Evolutionary conservation across 2,797 vertebrate genomes (phyloP).

Genomic region (Myotis pilosus): DNA sequence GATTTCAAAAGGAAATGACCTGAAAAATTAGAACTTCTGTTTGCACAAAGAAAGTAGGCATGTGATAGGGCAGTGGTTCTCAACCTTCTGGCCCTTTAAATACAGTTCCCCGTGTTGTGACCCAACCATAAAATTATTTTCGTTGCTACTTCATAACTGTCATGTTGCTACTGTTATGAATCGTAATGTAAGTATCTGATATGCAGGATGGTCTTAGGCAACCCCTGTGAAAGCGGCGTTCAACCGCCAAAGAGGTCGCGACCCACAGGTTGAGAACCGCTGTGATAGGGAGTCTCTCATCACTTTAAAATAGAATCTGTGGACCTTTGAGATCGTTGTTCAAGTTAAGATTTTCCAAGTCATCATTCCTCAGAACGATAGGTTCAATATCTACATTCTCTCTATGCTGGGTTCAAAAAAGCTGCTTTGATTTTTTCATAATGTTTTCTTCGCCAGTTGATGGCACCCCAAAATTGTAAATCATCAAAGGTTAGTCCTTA

Average conservation of each 20-base stretch:
- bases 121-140: too few species aligned
- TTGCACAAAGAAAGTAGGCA: slow-evolving; percentile 40
- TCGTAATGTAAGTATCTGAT: too few species aligned
- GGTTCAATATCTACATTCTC: slow-evolving; percentile 51
- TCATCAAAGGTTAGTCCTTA: slow-evolving; percentile 74
- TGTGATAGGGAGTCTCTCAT: slow-evolving; percentile 20
- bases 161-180: too few species aligned
- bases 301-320: slow-evolving; percentile 51
- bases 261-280: too few species aligned
- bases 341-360: slow-evolving; percentile 38
- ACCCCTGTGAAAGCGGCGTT: too few species aligned
- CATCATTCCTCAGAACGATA: slow-evolving; percentile 29
- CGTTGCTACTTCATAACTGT: too few species aligned
- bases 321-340: slow-evolving; percentile 38
- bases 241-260: too few species aligned
- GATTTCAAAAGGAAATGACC: slow-evolving; percentile 73
- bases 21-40: slow-evolving; percentile 64
- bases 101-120: too few species aligned
- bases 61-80: not conserved
- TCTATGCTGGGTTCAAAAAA: slow-evolving; percentile 49
- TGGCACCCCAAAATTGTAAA: slow-evolving; percentile 65
- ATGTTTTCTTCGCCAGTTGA: slow-evolving; percentile 70
- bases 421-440: slow-evolving; percentile 70
- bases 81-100: too few species aligned
- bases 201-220: too few species aligned